Conservation (phyloP, 2,797 vertebrate species). For the Ctenopoma multispine region DNA sequence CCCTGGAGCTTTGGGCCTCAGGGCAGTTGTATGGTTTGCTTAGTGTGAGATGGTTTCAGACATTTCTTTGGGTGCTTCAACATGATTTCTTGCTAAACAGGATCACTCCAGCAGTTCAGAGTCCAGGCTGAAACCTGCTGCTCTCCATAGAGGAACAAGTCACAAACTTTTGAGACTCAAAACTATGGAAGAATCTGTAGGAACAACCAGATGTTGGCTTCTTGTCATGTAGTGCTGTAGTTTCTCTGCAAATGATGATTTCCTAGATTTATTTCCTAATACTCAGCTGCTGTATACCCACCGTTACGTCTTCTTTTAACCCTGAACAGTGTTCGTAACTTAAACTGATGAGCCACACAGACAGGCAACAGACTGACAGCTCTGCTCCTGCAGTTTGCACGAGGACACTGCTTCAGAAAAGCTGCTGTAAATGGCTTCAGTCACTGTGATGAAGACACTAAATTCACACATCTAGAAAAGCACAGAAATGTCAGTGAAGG, state of each 20-base stretch:
- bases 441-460: not conserved
- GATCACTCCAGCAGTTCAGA: no score
- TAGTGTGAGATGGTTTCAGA: not conserved
- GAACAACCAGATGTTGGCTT: not conserved
- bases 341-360: not conserved
- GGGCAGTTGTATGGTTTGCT: not conserved
- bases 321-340: not conserved
- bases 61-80: not conserved
- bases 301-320: not conserved
- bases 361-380: not conserved
- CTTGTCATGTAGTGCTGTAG: not conserved
- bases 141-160: no score
- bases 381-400: conserved; percentile 27
- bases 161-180: no score
- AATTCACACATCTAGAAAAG: not conserved
- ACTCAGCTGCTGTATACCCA: no score
- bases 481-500: conserved; percentile 4
- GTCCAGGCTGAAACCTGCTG: no score
- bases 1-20: not conserved
- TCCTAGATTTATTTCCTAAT: not conserved
- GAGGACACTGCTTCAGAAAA: not conserved
- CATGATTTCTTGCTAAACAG: not conserved
- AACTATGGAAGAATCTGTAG: no score
- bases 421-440: not conserved
- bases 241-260: not conserved